Base-by-base conservation (phyloP, 37 sponge, comb jelly and placozoan genomes). In the Theonella swinhoei region DNA sequence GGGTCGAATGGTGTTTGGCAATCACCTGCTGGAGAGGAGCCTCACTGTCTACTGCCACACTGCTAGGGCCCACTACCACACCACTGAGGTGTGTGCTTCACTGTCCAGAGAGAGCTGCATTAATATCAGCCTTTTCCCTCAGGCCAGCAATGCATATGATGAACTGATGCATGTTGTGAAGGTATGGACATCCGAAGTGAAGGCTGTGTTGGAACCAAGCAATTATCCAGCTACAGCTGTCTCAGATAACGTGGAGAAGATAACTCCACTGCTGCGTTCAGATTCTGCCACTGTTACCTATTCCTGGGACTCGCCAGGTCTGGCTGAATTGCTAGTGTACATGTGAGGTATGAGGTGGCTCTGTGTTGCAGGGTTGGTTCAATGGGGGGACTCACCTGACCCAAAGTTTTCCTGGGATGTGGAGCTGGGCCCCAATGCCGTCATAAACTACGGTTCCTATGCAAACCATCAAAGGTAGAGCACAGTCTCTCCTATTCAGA, bases 361-460 rank as follows among this genome's bases (percentile, higher is more conserved):
- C 19, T 20, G 19, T 70, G 20, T 65, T 66, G 29, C 62, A 87
- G 88, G 88, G 0, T 25, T 87, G 40, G 82, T 81, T 37, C 88
- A 81, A 7, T 58, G 80, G 25, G 81, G 81, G 65, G 78, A 81
- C 0, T 78, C 58, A 19, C 38, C 67, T 25, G 79, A 76, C 22
- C 91, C 91, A 17, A 82, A 82, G 29, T 86, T 72, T 66, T 73
- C 80, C n/a, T 86, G 85, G 71, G 78, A 76, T 29, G 81, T 82
- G 28, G 72, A 68, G 8, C 65, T 91, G 42, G 91, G 91, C 25
- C 20, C 36, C 24, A 69, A 77, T 17, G 61, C 87, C 66, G 75
- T 77, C 36, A 54, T 85, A 35, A 86, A 91, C 68, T 91, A 91
- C 82, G 87, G 91, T 54, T 80, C 77, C 42, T 91, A 81, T 86